Base-by-base conservation (phyloP, 2,797 vertebrate species). In the Falco novaeseelandiae region DNA sequence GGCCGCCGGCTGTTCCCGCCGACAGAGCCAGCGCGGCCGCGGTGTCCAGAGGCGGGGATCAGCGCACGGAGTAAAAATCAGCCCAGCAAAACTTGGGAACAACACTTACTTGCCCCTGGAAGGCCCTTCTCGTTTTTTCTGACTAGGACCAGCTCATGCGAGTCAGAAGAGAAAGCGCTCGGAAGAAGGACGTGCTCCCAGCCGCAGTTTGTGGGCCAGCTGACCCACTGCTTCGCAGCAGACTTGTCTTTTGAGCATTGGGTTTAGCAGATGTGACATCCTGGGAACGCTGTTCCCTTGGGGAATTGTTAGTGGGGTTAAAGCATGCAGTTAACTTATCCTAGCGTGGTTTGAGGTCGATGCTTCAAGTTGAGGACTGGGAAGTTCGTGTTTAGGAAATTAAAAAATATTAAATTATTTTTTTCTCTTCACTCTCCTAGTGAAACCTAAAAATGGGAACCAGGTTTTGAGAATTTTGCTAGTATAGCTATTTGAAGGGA, bases 21-120 rank as follows among this genome's bases (percentile, higher is more conserved):
- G 7, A 5, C n/a, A 14, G 29, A 19, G 32, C 38, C 17, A 11
- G 34, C 10, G 1, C 4, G 0, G 6, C 3, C 1, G 19, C n/a
- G 7, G 27, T 3, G 29, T 18, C 26, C 58, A 8, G 10, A 30
- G 2, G 1, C 4, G 19, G 14, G 20, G 48, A 16, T 2, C 14
- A 36, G 2, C 6, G 18, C 30, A 38, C 1, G 0, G 17, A 20
- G 34, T 8, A 18, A 18, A 44, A 11, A 63, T 51, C 63, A 61
- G 5, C 2, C 14, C 20, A 29, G 14, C 6, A 67, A 34, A 26
- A 49, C 32, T 49, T n/a, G 25, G 32, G 22, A 57, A 10, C 12
- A 30, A 3, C 12, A 3, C 6, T 57, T 87, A 12, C 9, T 63
- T 36, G 19, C 4, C 26, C 10, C 11, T 18, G 25, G 15, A 71